Percentiles rank a stretch among this genome's conserved stretches.
Conservation (phyloP, 2,888 invertebrate species). For the Cosmia trapezina region DNA sequence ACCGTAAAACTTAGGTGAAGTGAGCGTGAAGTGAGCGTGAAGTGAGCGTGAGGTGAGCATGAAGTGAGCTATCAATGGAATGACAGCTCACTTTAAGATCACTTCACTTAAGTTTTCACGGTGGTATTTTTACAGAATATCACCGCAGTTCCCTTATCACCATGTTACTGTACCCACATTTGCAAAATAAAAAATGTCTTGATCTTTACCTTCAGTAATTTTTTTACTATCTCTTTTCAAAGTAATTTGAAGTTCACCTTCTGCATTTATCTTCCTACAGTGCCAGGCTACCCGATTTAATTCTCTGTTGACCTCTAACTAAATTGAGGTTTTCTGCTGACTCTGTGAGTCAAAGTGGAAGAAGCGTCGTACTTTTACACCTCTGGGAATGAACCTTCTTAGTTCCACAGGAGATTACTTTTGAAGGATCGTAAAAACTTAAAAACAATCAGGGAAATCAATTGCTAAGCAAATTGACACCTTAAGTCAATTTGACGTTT, state of each 20-base stretch:
- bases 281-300: conserved; percentile 23
- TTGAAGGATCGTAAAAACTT: neutral
- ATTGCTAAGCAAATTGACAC: neutral
- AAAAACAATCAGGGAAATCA: neutral
- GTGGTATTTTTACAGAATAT: too few species aligned
- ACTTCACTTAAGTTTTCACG: too few species aligned
- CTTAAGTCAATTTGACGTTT: neutral
- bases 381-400: conserved; percentile 8
- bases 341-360: conserved; percentile 1
- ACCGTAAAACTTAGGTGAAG: too few species aligned
- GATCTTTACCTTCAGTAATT: neutral
- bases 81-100: too few species aligned
- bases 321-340: conserved; percentile 42
- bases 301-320: conserved; percentile 34
- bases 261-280: neutral
- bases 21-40: too few species aligned
- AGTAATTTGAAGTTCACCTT: neutral
- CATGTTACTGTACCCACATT: too few species aligned
- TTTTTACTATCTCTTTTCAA: neutral
- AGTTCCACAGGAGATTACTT: neutral
- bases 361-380: neutral
- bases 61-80: too few species aligned
- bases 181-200: too few species aligned
- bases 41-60: too few species aligned
- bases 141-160: too few species aligned